Conservation (phyloP, 2,113 vertebrate genomes). For the Turnix velox region DNA sequence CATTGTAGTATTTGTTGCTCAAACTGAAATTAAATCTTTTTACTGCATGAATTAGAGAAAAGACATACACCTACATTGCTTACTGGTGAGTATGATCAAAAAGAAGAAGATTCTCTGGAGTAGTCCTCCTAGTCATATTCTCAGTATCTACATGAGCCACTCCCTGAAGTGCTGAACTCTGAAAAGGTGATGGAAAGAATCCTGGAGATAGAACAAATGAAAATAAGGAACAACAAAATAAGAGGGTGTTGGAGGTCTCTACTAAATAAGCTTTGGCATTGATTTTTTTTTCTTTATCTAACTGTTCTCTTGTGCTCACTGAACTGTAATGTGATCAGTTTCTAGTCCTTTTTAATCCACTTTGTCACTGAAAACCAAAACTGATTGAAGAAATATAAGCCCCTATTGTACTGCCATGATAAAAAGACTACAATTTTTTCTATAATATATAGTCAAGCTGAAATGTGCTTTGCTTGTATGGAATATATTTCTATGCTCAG, state of each 20-base stretch:
- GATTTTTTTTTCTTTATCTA: neutral
- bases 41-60: neutral
- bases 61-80: neutral
- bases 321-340: rapidly evolving
- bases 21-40: neutral
- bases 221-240: neutral
- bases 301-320: neutral
- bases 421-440: neutral
- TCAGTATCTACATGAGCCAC: neutral
- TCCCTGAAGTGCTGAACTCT: neutral
- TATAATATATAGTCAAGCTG: neutral
- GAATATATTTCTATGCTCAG: neutral
- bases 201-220: neutral
- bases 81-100: neutral
- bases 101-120: neutral
- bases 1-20: neutral
- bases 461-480: neutral
- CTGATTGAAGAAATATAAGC: neutral
- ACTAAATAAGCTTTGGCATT: neutral
- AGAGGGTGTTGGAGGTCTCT: rapidly evolving
- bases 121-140: neutral
- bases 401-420: neutral
- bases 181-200: neutral
- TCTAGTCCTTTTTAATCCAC: neutral
- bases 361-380: neutral